Conservation (phyloP, 2,797 vertebrate genomes). For the Pelochelys cantorii region DNA sequence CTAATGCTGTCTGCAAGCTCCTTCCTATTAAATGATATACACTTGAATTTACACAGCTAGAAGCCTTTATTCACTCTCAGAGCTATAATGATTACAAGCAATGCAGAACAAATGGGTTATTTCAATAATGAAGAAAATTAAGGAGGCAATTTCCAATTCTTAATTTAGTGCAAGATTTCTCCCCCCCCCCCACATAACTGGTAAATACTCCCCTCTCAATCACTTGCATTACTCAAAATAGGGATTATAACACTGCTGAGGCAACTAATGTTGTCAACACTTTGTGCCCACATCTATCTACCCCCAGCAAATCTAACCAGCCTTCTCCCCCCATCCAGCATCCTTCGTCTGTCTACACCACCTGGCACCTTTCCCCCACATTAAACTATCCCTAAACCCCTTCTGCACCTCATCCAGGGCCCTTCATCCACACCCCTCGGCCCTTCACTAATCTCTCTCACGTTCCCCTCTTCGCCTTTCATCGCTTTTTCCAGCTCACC, state of each 20-base stretch:
- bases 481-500: neutral
- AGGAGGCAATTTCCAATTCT: neutral
- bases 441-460: neutral
- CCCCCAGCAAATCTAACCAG: neutral
- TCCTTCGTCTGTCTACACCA: neutral
- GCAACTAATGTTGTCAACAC: neutral
- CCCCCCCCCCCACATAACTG: fast-evolving
- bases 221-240: neutral
- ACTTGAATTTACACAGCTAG: neutral
- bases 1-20: neutral
- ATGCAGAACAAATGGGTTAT: neutral
- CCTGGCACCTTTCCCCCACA: neutral
- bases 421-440: neutral
- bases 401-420: too few relatives aligned
- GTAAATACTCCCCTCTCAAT: neutral
- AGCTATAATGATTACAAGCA: neutral
- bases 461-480: neutral
- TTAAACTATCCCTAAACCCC: too few relatives aligned
- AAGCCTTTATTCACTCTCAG: too few relatives aligned
- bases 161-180: neutral
- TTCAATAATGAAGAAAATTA: neutral
- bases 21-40: neutral
- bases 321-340: neutral
- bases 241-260: neutral
- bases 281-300: neutral